Conservation (phyloP, 2,113 vertebrate genomes). For the Stegostoma tigrinum region DNA sequence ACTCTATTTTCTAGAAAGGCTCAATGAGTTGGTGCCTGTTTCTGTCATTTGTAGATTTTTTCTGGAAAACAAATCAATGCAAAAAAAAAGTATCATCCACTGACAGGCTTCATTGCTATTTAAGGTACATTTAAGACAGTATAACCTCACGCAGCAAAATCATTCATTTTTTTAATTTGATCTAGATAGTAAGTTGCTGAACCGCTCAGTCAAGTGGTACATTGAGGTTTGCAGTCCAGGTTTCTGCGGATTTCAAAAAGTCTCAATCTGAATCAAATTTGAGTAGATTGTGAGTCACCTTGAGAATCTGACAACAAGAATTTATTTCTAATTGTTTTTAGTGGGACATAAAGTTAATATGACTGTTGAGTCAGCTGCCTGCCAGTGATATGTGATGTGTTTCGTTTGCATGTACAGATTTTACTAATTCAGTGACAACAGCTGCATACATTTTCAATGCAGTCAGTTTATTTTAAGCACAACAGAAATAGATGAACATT, state of each 20-base stretch:
- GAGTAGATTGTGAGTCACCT: conserved; percentile 3
- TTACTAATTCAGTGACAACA: background rate
- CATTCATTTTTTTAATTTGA: background rate
- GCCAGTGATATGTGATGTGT: background rate
- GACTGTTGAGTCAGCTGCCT: conserved; percentile 20
- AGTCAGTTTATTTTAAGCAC: background rate
- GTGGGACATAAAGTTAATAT: background rate
- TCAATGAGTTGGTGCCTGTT: background rate
- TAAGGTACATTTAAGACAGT: background rate
- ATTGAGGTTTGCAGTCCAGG: background rate
- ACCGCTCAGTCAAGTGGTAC: background rate
- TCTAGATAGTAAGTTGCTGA: background rate
- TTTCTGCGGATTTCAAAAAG: background rate
- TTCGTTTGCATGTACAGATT: conserved; percentile 21
- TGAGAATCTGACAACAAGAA: background rate
- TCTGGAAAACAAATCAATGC: background rate
- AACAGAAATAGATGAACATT: background rate
- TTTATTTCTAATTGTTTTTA: conserved; percentile 26
- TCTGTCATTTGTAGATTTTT: background rate
- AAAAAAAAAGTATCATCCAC: background rate
- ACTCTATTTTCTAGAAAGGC: background rate
- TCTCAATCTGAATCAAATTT: background rate
- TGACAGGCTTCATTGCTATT: background rate
- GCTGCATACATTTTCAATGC: background rate
- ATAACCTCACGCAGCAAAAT: background rate